Evolutionary conservation across 2,113 vertebrate species (phyloP), one percentile per base, ranked within the genome.

Genomic region (Poicephalus meyeri): DNA sequence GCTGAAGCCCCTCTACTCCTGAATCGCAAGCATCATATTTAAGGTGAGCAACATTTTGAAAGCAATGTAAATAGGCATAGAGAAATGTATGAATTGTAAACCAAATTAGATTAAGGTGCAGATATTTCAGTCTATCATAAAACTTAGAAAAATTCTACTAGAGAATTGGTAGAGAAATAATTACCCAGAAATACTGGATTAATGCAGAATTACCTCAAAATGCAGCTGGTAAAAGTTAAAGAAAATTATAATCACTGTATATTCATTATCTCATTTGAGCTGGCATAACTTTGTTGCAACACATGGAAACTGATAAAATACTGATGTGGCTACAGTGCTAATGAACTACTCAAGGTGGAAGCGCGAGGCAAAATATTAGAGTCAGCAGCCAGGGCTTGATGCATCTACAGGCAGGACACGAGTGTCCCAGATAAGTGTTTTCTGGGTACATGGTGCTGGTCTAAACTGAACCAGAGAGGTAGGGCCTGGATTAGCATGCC

Each of bases 341-440:
- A 31, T 23, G 11, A 95, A 16, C 18, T 81, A 13, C 16, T 58
- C 0, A 0, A 33, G 46, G 10, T 82, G 2, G 13, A 74, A 70
- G 24, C 13, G 26, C 16, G 17, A 16, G 41, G 25, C 3, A 3
- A 52, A 50, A 31, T 21, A 7, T 17, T 16, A 49, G 35, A 84
- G 35, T 13, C 53, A 26, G 35, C n/a, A 74, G 41, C 2, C 37
- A 58, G 33, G 41, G 5, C 21, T 10, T 63, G 61, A 9, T 2
- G 1, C 9, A 2, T n/a, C 53, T 41, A 12, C 7, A 60, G 26
- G 16, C 35, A 42, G 26, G 15, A 71, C 0, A 2, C 1, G 1
- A 31, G 6, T 2, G 20, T 28, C 26, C 23, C 37, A 33, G 35
- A 28, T 6, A n/a, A 47, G 41, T 4, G 4, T 47, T 53, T 29